phyloP scores from a whole-genome alignment of 2,888 invertebrate genomes.

The Pollenia labialis region DNA sequence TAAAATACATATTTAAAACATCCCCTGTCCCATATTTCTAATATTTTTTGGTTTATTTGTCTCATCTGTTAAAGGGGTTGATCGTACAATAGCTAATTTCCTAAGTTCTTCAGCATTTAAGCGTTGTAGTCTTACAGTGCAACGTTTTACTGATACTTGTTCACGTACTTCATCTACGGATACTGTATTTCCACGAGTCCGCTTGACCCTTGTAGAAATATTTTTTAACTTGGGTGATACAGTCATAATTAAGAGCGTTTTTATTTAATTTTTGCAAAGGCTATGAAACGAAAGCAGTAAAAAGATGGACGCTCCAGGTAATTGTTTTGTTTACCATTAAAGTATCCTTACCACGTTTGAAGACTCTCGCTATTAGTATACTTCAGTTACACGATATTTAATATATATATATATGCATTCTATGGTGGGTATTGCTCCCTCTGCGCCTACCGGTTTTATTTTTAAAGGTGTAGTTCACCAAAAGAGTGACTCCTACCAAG shows the following conservation, averaged over 20 bases:
- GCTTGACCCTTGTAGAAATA: slow-evolving; percentile 61
- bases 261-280: not conserved
- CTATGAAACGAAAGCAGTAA: slow-evolving; percentile 9
- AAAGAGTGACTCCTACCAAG: no score
- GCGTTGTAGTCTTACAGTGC: slow-evolving; percentile 67
- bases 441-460: no score
- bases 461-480: no score
- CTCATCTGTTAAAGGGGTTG: slow-evolving; percentile 57
- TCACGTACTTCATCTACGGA: slow-evolving; percentile 66
- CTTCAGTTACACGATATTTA: no score
- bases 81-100: slow-evolving; percentile 50
- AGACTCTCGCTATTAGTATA: no score
- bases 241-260: slow-evolving; percentile 29
- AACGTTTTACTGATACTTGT: slow-evolving; percentile 68
- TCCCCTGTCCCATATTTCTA: slow-evolving; percentile 52
- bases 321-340: slow-evolving; percentile 31
- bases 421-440: no score
- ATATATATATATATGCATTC: no score
- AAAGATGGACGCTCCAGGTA: slow-evolving; percentile 43
- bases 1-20: slow-evolving; percentile 22
- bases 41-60: slow-evolving; percentile 63
- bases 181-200: slow-evolving; percentile 56
- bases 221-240: slow-evolving; percentile 67
- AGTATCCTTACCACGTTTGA: no score
- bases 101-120: slow-evolving; percentile 66